Conservation (phyloP, 2,888 invertebrate genomes). For the Smittia sp. region DNA sequence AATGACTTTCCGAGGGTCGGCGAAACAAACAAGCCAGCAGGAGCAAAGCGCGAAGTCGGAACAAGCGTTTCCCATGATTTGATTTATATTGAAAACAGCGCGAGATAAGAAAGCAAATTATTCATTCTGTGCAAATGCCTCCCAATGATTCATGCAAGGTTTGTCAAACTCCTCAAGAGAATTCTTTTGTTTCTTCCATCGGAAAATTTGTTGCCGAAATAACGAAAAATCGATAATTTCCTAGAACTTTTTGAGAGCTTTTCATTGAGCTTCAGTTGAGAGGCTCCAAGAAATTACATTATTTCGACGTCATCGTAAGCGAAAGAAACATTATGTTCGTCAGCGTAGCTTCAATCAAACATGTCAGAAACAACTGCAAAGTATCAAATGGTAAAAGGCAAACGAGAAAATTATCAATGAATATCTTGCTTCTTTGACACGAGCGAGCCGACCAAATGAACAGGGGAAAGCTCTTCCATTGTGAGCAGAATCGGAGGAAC, state of each 20-base stretch:
- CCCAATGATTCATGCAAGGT: constrained; percentile 1
- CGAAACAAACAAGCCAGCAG: not conserved
- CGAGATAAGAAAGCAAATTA: not conserved
- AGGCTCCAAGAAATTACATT: no score
- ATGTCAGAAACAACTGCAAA: constrained; percentile 38
- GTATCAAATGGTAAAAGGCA: not conserved
- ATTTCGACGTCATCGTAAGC: not conserved
- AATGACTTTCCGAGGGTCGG: constrained; percentile 1
- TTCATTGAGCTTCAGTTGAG: no score
- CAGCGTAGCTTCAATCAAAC: constrained; percentile 35
- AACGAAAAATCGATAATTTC: not conserved
- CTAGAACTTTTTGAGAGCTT: no score
- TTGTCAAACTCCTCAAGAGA: not conserved
- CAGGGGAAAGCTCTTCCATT: not conserved
- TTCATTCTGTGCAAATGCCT: constrained; percentile 13
- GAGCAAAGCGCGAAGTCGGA: not conserved
- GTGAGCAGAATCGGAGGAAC: not conserved
- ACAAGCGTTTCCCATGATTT: not conserved
- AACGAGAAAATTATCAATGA: constrained; percentile 1
- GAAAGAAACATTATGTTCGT: constrained; percentile 14
- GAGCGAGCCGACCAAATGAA: no score
- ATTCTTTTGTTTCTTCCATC: not conserved
- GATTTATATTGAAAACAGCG: not conserved
- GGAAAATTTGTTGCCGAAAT: not conserved
- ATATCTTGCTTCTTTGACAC: not conserved